Conservation (phyloP, 2,888 invertebrate genomes). For the Lithophane socia region DNA sequence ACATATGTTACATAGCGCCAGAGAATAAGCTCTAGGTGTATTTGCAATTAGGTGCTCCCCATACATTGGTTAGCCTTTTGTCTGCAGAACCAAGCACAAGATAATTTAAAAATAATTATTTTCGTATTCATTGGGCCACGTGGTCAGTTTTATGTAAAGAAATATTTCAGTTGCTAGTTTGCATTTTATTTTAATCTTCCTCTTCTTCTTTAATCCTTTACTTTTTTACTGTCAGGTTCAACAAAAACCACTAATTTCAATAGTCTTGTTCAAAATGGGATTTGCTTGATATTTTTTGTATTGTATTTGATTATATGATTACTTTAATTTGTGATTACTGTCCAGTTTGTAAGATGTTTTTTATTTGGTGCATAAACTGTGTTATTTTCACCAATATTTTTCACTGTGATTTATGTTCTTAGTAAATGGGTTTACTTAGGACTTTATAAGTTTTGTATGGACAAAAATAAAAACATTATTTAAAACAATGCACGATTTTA, state of each 20-base stretch:
- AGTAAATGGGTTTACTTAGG: slow-evolving; percentile 54
- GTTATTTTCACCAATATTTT: slow-evolving; percentile 51
- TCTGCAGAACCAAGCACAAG: slow-evolving; percentile 41
- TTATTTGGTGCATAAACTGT: slow-evolving; percentile 45
- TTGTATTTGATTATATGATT: slow-evolving; percentile 19
- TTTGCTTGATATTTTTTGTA: slow-evolving; percentile 22
- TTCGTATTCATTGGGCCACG: background rate
- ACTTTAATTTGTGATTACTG: slow-evolving; percentile 14
- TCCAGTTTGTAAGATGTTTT: slow-evolving; percentile 25
- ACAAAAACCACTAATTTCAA: background rate
- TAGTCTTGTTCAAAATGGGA: slow-evolving; percentile 7
- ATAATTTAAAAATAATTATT: slow-evolving; percentile 15
- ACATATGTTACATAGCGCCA: background rate
- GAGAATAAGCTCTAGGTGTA: slow-evolving; percentile 22
- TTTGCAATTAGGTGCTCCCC: slow-evolving; percentile 24
- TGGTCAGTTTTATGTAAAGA: background rate
- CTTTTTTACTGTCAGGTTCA: slow-evolving; percentile 2
- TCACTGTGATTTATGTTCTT: slow-evolving; percentile 63
- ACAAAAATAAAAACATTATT: slow-evolving; percentile 70
- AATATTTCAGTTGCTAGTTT: slow-evolving; percentile 1
- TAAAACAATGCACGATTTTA: slow-evolving; percentile 87
- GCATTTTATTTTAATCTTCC: background rate
- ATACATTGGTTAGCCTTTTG: slow-evolving; percentile 25
- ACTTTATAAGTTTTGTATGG: slow-evolving; percentile 58
- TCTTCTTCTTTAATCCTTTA: too few species aligned